phyloP scores from a whole-genome alignment of 2,888 invertebrate species.

The Hipparchia sbordonii region DNA sequence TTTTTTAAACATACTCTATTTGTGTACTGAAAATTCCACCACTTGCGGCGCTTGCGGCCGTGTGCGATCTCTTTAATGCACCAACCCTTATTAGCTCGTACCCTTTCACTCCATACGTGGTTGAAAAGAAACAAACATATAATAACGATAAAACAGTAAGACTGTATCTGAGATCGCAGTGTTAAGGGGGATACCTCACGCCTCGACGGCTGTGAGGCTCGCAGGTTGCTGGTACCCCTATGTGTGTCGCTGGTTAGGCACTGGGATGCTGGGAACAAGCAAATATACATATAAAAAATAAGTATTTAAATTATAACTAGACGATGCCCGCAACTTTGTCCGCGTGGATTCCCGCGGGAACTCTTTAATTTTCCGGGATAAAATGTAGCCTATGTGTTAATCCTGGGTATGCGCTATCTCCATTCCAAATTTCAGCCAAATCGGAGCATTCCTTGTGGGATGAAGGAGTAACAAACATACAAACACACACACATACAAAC shows the following conservation, averaged over 20 bases:
- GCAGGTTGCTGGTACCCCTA: conserved; percentile 52
- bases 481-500: no score
- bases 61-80: background rate
- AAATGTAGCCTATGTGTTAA: no score
- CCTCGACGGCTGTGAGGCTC: background rate
- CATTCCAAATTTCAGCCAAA: no score
- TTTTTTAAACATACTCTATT: no score
- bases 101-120: background rate
- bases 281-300: background rate
- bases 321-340: no score
- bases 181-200: conserved; percentile 10
- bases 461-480: no score
- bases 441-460: no score
- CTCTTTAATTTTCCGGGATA: no score
- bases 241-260: conserved; percentile 73
- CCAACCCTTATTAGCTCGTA: background rate
- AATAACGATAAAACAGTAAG: background rate
- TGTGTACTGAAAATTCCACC: no score
- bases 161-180: conserved; percentile 25
- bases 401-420: no score
- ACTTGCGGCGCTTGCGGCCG: background rate
- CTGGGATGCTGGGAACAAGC: conserved; percentile 61
- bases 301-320: no score
- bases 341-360: no score
- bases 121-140: background rate